Evolutionary conservation across 2,888 invertebrate genomes (phyloP).

Genomic region (Apodemia mormo): DNA sequence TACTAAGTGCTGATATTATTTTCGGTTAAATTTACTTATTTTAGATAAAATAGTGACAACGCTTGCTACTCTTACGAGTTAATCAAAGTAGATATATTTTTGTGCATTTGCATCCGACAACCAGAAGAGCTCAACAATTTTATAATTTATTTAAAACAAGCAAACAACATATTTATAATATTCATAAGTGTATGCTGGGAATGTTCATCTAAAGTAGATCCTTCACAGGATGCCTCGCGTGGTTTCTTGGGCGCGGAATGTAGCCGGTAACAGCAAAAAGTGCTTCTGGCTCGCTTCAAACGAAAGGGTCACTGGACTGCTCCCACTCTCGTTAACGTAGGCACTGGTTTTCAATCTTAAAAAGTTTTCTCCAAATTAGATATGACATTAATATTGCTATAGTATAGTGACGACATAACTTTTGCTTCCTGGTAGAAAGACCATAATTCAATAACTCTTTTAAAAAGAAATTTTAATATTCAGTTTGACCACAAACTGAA

Average conservation of each 20-base stretch:
- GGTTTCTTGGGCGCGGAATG: constrained; percentile 65
- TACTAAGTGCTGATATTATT: no score
- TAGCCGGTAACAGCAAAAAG: constrained; percentile 68
- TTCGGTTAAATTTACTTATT: no score
- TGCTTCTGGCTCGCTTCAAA: constrained; percentile 62
- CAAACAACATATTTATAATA: constrained; percentile 23
- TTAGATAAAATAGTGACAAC: no score
- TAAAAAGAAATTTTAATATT: no score
- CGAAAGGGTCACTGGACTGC: constrained; percentile 64
- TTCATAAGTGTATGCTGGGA: constrained; percentile 24
- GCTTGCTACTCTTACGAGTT: no score
- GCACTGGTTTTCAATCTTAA: constrained; percentile 46
- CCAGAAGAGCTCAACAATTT: constrained; percentile 29
- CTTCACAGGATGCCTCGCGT: constrained; percentile 53
- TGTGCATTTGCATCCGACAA: neutral
- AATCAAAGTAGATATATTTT: no score
- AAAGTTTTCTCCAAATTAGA: no score
- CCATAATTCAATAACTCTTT: no score
- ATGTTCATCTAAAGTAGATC: constrained; percentile 12
- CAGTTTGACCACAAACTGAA: no score
- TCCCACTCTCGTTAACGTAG: constrained; percentile 60
- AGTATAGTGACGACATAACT: no score
- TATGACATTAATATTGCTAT: no score
- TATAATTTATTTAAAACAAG: constrained; percentile 23
- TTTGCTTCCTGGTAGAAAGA: no score